Conservation (phyloP, 2,113 vertebrate genomes). For the Ibidorhyncha struthersii region DNA sequence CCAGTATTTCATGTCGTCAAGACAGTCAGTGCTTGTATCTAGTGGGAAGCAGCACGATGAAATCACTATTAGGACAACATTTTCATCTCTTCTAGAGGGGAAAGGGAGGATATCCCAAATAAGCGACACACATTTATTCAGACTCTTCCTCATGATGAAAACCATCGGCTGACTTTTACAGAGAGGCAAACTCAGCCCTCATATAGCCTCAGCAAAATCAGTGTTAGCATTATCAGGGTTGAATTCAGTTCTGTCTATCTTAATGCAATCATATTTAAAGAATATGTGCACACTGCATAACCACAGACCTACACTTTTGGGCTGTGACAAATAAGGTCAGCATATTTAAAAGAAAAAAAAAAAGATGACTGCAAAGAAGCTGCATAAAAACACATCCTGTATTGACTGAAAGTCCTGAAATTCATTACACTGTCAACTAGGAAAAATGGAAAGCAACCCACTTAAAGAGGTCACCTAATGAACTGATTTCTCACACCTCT, state of each 20-base stretch:
- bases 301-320: neutral
- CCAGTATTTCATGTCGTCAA: neutral
- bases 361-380: neutral
- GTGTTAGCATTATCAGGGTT: neutral
- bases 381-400: neutral
- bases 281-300: neutral
- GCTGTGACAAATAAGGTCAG: neutral
- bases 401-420: neutral
- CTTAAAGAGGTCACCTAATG: neutral
- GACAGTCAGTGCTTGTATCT: neutral
- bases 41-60: neutral
- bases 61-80: neutral
- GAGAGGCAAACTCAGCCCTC: neutral
- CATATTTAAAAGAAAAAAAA: neutral
- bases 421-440: neutral
- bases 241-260: neutral
- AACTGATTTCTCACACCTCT: slow-evolving; percentile 2
- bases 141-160: neutral
- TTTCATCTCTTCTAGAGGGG: neutral
- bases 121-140: slow-evolving; percentile 19
- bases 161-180: neutral
- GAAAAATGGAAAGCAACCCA: neutral
- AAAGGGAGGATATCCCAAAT: neutral
- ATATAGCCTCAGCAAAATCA: neutral
- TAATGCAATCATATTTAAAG: neutral